These are phyloP conservation scores for Microtus oregoni DNA, from an alignment of 2,113 vertebrate species.

Conservation along the genomic window DNA sequence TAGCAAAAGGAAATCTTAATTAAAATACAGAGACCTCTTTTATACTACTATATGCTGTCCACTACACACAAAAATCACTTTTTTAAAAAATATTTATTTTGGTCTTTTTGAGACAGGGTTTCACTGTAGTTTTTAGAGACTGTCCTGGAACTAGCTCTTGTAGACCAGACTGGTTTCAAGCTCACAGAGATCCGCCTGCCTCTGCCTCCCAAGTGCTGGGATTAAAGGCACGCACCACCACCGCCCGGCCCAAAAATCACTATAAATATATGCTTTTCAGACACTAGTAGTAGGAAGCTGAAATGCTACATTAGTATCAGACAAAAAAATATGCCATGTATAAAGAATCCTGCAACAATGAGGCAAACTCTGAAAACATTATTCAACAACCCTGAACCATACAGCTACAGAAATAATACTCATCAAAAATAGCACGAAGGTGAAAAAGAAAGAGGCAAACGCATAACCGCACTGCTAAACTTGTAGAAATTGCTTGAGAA, in stretches of 20 bases:
- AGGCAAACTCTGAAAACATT: neutral
- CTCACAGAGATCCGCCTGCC: too few species aligned
- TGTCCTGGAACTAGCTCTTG: too few species aligned
- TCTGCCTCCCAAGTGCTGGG: too few species aligned
- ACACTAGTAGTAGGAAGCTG: neutral
- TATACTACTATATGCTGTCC: neutral
- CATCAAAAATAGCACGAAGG: neutral
- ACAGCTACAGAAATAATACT: neutral
- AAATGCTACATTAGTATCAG: neutral
- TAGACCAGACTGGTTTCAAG: rapidly evolving
- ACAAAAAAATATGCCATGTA: neutral
- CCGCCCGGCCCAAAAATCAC: neutral
- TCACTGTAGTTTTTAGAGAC: too few species aligned
- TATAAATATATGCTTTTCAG: neutral
- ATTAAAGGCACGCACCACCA: too few species aligned
- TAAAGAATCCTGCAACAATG: neutral
- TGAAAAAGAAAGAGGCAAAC: neutral
- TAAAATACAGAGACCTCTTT: neutral
- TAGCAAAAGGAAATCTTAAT: neutral
- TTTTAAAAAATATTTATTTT: neutral
- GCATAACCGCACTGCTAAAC: neutral
- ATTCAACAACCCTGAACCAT: neutral
- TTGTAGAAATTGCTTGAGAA: neutral
- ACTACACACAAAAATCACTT: neutral
- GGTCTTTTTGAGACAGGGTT: too few species aligned